Percentiles rank a stretch among this genome's conserved stretches.
phyloP scores from a whole-genome alignment of 2,888 invertebrate species.

The Xylocampa areola region DNA sequence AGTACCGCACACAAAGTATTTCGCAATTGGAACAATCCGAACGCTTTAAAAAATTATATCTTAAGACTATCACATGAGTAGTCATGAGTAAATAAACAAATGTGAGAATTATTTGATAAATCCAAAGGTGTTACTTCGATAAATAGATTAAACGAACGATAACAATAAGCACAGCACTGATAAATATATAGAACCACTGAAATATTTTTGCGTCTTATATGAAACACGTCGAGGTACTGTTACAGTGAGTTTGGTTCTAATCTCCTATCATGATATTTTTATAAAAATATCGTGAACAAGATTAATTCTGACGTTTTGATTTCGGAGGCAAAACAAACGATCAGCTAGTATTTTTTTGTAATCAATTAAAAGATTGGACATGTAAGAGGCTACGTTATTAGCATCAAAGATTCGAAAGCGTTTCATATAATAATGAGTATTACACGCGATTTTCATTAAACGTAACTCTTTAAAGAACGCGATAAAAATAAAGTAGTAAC shows the following conservation, averaged over 20 bases:
- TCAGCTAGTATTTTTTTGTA: conserved; percentile 8
- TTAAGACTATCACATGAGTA: conserved; percentile 14
- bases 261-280: conserved; percentile 9
- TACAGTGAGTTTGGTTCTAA: conserved; percentile 3
- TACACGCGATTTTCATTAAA: background rate
- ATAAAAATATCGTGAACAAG: conserved; percentile 24
- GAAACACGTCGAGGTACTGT: conserved; percentile 2
- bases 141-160: conserved; percentile 44
- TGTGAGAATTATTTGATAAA: conserved; percentile 12
- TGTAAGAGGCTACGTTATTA: conserved; percentile 11
- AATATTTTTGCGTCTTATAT: conserved; percentile 20
- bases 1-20: conserved; percentile 10
- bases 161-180: conserved; percentile 20
- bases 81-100: conserved; percentile 36
- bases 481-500: conserved; percentile 40
- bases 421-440: background rate
- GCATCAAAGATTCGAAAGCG: conserved; percentile 1
- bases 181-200: conserved; percentile 14
- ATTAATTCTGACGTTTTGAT: conserved; percentile 18
- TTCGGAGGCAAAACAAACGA: conserved; percentile 14
- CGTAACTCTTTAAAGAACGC: conserved; percentile 14
- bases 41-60: conserved; percentile 16
- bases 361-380: conserved; percentile 45
- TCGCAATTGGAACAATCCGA: conserved; percentile 18
- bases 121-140: conserved; percentile 17